Conservation (phyloP, 2,797 vertebrate genomes). For the Oreochromis mossambicus region DNA sequence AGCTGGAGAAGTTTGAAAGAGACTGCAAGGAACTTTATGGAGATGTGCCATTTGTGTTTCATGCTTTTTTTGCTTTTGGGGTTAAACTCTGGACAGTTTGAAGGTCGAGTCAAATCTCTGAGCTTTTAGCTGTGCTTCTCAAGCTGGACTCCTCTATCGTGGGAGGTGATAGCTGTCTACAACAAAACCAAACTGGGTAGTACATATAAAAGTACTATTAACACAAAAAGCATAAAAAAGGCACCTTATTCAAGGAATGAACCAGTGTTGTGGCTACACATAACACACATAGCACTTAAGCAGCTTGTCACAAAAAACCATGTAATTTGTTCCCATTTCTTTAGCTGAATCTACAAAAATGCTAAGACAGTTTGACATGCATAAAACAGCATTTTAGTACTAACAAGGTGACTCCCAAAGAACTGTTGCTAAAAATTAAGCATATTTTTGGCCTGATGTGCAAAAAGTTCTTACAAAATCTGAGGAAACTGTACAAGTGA, state of each 20-base stretch:
- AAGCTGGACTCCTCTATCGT: background rate
- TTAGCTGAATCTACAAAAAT: background rate
- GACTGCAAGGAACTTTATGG: background rate
- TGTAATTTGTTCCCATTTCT: background rate
- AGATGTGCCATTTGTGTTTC: background rate
- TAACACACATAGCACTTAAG: background rate
- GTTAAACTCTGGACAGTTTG: background rate
- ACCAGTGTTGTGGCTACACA: background rate
- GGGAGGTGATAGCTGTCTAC: background rate
- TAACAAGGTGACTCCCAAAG: background rate
- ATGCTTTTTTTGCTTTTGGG: background rate
- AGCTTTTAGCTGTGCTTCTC: background rate
- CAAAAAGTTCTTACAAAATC: fast-evolving
- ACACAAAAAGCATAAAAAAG: background rate
- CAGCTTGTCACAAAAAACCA: background rate
- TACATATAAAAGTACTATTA: background rate
- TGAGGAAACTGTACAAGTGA: background rate
- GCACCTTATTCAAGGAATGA: background rate
- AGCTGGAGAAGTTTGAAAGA: background rate
- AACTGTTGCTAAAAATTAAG: background rate
- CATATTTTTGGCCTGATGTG: background rate
- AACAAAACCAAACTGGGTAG: background rate
- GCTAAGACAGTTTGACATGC: background rate
- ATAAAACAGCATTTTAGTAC: background rate
- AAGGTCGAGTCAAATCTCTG: background rate